Percentiles rank a stretch among this genome's conserved stretches.
These are phyloP conservation scores for Linnaemya vulpina DNA, from an alignment of 2,888 invertebrate species.

Conservation along the genomic window DNA sequence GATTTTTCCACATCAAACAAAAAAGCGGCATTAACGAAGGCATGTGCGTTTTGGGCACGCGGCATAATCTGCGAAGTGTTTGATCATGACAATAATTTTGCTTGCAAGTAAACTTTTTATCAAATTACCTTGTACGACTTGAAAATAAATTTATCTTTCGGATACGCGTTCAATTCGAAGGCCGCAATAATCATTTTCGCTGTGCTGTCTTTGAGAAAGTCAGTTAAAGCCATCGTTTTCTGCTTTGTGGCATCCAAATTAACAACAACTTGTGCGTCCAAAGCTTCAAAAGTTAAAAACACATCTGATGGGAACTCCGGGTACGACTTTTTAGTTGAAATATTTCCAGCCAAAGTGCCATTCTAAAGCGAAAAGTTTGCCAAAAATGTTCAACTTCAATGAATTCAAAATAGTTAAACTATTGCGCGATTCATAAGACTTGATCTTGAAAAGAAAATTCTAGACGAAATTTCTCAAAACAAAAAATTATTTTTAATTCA, in stretches of 20 bases:
- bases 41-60: conserved; percentile 89
- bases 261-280: conserved; percentile 81
- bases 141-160: conserved; percentile 71
- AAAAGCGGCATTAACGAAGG: conserved; percentile 89
- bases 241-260: conserved; percentile 82
- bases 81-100: not conserved
- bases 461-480: too few relatives aligned
- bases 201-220: conserved; percentile 54
- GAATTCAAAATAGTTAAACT: too few relatives aligned
- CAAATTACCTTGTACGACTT: conserved; percentile 71
- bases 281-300: conserved; percentile 84
- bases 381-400: not conserved
- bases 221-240: conserved; percentile 59
- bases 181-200: conserved; percentile 64
- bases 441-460: too few relatives aligned
- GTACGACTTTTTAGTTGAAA: conserved; percentile 86
- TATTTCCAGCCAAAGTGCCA: conserved; percentile 87
- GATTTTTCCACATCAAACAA: conserved; percentile 85
- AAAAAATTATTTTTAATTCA: too few relatives aligned
- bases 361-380: conserved; percentile 79
- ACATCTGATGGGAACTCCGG: conserved; percentile 88
- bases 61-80: conserved; percentile 85
- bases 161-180: conserved; percentile 69
- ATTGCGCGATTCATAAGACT: too few relatives aligned
- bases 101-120: not conserved